Evolutionary conservation across 2,797 vertebrate genomes (phyloP), one percentile per base, ranked within the genome.

Genomic region (Danio aesculapii): DNA sequence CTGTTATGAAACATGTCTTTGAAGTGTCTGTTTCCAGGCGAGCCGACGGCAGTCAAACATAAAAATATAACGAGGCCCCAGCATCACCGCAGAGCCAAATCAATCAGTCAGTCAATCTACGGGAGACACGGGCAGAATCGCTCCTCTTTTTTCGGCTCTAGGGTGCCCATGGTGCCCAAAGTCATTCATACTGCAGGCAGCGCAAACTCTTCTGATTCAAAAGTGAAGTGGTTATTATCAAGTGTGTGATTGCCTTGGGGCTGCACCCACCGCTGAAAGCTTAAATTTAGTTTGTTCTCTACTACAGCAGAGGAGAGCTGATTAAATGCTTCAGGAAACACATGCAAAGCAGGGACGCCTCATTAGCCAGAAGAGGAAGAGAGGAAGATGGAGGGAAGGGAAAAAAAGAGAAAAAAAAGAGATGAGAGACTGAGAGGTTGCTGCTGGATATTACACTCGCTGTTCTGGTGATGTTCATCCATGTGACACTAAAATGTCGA

Each of bases 271-370:
- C 13, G 12, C 69, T 81, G 72, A 85, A 70, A 76, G 79, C 70
- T 66, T 46, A 52, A 84, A 62, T 82, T 70, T 78, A 78, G 69
- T 67, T 77, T 57, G 69, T 58, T 63, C 68, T 61, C 77, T 80
- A 63, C 77, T 73, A 78, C 71, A 68, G 63, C 58, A 63, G 83
- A 81, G 13, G 69, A 75, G 75, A 81, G 68, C 61, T 77, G 80
- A 84, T 85, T 82, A 85, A 82, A 82, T 67, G 72, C 77, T 82
- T 70, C 53, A 62, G 59, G 62, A 79, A 73, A 46, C 76, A 53
- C 72, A 75, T 62, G 82, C 63, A 71, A 64, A 75, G 70, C 70
- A 64, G 75, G 68, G 70, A 83, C 17, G 50, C 58, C 68, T 84
- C 81, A 87, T 84, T 87, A 86, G 52, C 21, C 49, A 30, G 66